A percentile compares a stretch with the other conserved stretches of the same genome.
Conservation (phyloP, 2,888 invertebrate genomes). For the Aphidoletes aphidimyza region DNA sequence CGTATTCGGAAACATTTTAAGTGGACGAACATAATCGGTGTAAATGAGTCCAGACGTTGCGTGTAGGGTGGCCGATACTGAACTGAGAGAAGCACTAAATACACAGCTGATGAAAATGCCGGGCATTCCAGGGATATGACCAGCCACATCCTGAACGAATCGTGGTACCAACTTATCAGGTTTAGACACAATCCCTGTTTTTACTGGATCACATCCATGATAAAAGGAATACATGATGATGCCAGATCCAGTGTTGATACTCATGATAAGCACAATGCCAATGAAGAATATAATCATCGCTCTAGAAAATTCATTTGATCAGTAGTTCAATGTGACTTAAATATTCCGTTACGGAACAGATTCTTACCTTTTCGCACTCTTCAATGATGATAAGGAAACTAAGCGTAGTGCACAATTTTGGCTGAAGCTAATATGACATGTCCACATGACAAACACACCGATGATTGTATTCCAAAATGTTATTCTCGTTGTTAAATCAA, state of each 20-base stretch:
- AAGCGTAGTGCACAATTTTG: slow-evolving; percentile 80
- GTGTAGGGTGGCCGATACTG: slow-evolving; percentile 71
- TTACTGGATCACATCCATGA: slow-evolving; percentile 71
- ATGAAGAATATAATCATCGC: slow-evolving; percentile 69
- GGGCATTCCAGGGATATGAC: slow-evolving; percentile 55
- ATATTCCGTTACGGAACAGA: too few species aligned
- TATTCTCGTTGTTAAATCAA: slow-evolving; percentile 72
- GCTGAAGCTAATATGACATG: slow-evolving; percentile 74
- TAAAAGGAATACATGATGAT: slow-evolving; percentile 71
- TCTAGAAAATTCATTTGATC: too few species aligned
- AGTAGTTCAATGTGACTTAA: not conserved
- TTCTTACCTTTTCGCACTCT: slow-evolving; percentile 67
- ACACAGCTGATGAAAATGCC: slow-evolving; percentile 56
- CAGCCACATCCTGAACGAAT: slow-evolving; percentile 55
- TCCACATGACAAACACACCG: slow-evolving; percentile 71
- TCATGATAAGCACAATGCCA: slow-evolving; percentile 70
- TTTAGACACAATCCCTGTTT: slow-evolving; percentile 66
- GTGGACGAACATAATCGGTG: slow-evolving; percentile 69
- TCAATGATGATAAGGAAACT: slow-evolving; percentile 71
- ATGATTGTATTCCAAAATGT: slow-evolving; percentile 74
- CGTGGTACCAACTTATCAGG: slow-evolving; percentile 67
- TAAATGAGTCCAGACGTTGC: slow-evolving; percentile 70
- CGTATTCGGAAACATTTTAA: slow-evolving; percentile 63
- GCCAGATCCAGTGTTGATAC: slow-evolving; percentile 71
- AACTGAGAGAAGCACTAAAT: slow-evolving; percentile 59